These are phyloP conservation scores for Clepsis dumicolana DNA, from an alignment of 2,888 invertebrate species.

Conservation along the genomic window DNA sequence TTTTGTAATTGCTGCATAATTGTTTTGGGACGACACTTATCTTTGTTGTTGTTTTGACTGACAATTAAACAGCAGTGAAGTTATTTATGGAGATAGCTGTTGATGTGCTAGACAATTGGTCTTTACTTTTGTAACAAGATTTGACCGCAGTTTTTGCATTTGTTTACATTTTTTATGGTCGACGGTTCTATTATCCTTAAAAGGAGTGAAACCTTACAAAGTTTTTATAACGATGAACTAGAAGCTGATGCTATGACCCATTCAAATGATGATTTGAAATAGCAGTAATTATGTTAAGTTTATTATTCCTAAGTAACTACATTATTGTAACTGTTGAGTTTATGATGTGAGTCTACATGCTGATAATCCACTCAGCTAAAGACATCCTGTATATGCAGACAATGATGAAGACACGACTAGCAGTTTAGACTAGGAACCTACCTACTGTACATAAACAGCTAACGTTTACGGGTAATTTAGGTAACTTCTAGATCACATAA, in stretches of 20 bases:
- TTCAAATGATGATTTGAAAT: no score
- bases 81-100: slow-evolving; percentile 39
- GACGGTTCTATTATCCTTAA: not conserved
- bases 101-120: slow-evolving; percentile 26
- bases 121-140: slow-evolving; percentile 25
- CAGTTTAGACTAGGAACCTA: not conserved
- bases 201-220: not conserved
- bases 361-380: no score
- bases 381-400: not conserved
- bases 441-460: not conserved
- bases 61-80: slow-evolving; percentile 40
- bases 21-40: slow-evolving; percentile 67
- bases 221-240: not conserved
- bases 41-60: slow-evolving; percentile 68
- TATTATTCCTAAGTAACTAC: no score
- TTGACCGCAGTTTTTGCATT: slow-evolving; percentile 20
- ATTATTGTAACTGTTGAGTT: no score
- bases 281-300: no score
- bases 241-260: no score
- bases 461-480: not conserved
- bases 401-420: not conserved
- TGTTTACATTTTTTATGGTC: slow-evolving; percentile 7
- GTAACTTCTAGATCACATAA: not conserved
- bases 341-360: no score
- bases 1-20: slow-evolving; percentile 70